phyloP scores from a whole-genome alignment of 1,140 invertebrate genomes.

The Drosophila repleta region DNA sequence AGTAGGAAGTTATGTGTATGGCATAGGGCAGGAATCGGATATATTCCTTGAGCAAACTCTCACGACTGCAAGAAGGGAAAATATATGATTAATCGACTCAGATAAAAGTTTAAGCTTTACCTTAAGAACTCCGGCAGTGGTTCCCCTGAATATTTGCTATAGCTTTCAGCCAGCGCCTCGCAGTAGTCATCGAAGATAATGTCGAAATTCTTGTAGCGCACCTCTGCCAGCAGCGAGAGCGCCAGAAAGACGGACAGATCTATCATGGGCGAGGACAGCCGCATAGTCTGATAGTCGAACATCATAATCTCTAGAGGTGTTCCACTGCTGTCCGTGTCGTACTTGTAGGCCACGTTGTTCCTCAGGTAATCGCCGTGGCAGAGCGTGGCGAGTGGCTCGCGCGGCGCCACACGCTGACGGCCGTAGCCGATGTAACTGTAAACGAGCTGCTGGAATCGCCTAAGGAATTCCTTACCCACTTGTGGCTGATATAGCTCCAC shows the following conservation, averaged over 20 bases:
- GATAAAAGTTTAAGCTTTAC: slow-evolving; percentile 16
- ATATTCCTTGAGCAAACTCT: slow-evolving; percentile 67
- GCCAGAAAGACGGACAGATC: slow-evolving; percentile 68
- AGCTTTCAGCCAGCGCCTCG: slow-evolving; percentile 48
- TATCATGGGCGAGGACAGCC: slow-evolving; percentile 75
- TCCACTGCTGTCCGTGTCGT: slow-evolving; percentile 40
- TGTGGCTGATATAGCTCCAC: slow-evolving; percentile 49
- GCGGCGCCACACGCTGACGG: slow-evolving; percentile 51
- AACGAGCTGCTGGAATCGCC: slow-evolving; percentile 34
- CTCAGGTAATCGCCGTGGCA: slow-evolving; percentile 79
- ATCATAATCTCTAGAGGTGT: slow-evolving; percentile 71
- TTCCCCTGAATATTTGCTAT: slow-evolving; percentile 25
- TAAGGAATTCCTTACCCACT: slow-evolving; percentile 60
- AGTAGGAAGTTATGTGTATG: slow-evolving; percentile 39
- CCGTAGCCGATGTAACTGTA: slow-evolving; percentile 46
- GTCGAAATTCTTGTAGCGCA: slow-evolving; percentile 64
- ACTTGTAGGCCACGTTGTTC: slow-evolving; percentile 80
- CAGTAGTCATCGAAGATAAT: slow-evolving; percentile 70
- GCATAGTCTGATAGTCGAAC: slow-evolving; percentile 82
- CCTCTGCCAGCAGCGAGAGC: slow-evolving; percentile 57
- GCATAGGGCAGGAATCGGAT: slow-evolving; percentile 64
- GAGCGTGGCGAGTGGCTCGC: slow-evolving; percentile 69
- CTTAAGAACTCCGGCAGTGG: slow-evolving; percentile 58
- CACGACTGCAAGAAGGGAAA: slow-evolving; percentile 29
- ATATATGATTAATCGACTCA: background rate